A percentile compares a stretch with the other conserved stretches of the same genome.
phyloP scores from a whole-genome alignment of 2,113 vertebrate species.

The Chroicocephalus ridibundus region DNA sequence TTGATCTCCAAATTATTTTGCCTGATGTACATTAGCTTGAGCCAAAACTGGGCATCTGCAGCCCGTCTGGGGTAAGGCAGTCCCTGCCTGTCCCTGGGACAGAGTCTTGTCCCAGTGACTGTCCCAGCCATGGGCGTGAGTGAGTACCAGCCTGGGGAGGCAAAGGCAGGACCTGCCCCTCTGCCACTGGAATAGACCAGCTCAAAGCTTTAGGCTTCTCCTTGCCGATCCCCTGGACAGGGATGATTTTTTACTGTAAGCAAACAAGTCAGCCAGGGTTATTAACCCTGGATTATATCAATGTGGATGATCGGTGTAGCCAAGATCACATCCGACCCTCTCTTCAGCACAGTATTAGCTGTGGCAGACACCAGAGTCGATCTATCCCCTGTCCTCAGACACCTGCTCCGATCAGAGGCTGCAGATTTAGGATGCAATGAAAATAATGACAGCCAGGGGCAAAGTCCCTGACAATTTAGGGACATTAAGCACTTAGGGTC shows the following conservation, averaged over 20 bases:
- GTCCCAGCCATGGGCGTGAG: background rate
- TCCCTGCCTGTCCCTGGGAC: background rate
- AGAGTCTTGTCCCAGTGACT: background rate
- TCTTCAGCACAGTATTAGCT: background rate
- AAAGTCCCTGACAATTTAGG: background rate
- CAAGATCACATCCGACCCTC: background rate
- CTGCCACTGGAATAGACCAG: background rate
- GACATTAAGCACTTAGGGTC: background rate
- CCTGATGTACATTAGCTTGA: background rate
- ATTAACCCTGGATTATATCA: background rate
- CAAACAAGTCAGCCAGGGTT: background rate
- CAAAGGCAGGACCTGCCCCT: background rate
- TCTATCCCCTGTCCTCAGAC: background rate
- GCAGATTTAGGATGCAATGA: background rate
- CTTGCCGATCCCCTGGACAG: background rate
- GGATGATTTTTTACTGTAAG: background rate
- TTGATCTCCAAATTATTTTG: background rate
- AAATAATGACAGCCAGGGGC: background rate
- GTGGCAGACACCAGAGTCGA: background rate
- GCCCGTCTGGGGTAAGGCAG: accelerated
- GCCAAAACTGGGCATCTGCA: background rate
- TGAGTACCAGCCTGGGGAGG: background rate
- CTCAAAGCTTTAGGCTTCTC: background rate
- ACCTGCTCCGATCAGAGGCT: background rate
- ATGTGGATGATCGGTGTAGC: background rate